Evolutionary conservation across 2,888 invertebrate genomes (phyloP), one percentile per base, ranked within the genome.

Genomic region (Piscicola geometra): DNA sequence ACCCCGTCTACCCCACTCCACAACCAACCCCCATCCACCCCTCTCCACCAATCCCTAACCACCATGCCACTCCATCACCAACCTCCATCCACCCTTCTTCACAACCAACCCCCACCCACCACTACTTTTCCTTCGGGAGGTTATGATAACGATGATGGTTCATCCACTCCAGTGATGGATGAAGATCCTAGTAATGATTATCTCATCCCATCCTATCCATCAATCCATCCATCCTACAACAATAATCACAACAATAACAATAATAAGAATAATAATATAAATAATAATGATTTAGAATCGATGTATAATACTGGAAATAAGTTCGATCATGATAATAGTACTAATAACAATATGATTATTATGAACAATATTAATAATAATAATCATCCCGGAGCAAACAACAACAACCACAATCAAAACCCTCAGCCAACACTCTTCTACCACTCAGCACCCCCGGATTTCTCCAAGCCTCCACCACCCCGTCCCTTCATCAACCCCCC

Each of bases 141-240:
- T n/a, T n/a, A 41, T 41, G 28, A 36, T 50, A 35, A 32, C 18
- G 47, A 64, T 35, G 56, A 32, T 32, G 73, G 73, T 21, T 47
- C 47, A 15, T 1, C 64, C 64, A 73, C 73, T 9, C 73, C 73
- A 28, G 73, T 73, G 2, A 28, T 56, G 28, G 73, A 73, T 52
- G 73, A 73, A 36, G 64, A 73, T 21, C 71, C 71, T 18, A 30
- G 21, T 1, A 30, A 47, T 1, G 52, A 56, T 25, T 21, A 15
- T 15, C 60, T n/a, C n/a, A 15, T n/a, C n/a, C n/a, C 5, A 3
- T 18, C 60, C n/a, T 5, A 5, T 25, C 41, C 41, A 41, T 15
- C 41, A 41, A 21, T 15, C 21, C 50, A 21, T 47, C 50, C 9
- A 21, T 47, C 50, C 21, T 56, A 15, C 25, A 56, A 56, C 60